These are phyloP conservation scores for Drosophila ohnishii DNA, from an alignment of 1,140 invertebrate species.

Conservation along the genomic window DNA sequence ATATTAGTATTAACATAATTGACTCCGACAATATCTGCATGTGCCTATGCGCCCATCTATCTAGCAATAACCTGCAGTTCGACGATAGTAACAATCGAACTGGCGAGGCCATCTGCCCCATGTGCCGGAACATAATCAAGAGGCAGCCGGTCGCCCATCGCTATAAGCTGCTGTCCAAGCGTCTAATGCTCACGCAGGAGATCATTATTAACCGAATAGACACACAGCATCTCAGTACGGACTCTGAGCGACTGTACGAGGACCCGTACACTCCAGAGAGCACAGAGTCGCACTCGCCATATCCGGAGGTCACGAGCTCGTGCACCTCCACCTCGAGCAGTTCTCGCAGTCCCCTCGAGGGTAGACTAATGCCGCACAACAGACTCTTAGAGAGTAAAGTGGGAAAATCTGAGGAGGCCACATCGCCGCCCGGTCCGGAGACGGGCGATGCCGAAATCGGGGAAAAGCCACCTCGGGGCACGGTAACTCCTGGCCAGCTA, in stretches of 20 bases:
- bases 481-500: constrained; percentile 84
- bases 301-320: constrained; percentile 82
- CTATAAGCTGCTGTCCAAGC: constrained; percentile 70
- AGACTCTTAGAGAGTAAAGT: constrained; percentile 1
- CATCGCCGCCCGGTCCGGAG: not conserved
- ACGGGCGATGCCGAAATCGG: not conserved
- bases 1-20: constrained; percentile 84
- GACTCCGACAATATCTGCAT: constrained; percentile 83
- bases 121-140: constrained; percentile 67
- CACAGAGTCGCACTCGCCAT: constrained; percentile 89
- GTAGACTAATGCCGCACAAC: constrained; percentile 4
- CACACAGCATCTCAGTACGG: constrained; percentile 83
- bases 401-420: constrained; percentile 3
- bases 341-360: constrained; percentile 47
- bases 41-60: constrained; percentile 62
- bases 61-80: constrained; percentile 23
- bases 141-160: constrained; percentile 51
- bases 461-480: constrained; percentile 47
- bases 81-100: constrained; percentile 17
- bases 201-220: constrained; percentile 85
- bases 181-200: constrained; percentile 69
- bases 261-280: constrained; percentile 91
- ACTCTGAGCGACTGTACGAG: constrained; percentile 77
- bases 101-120: constrained; percentile 52
- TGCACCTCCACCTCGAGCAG: constrained; percentile 53